Evolutionary conservation across 2,113 vertebrate species (phyloP), one percentile per base, ranked within the genome.

Genomic region (Egretta garzetta): DNA sequence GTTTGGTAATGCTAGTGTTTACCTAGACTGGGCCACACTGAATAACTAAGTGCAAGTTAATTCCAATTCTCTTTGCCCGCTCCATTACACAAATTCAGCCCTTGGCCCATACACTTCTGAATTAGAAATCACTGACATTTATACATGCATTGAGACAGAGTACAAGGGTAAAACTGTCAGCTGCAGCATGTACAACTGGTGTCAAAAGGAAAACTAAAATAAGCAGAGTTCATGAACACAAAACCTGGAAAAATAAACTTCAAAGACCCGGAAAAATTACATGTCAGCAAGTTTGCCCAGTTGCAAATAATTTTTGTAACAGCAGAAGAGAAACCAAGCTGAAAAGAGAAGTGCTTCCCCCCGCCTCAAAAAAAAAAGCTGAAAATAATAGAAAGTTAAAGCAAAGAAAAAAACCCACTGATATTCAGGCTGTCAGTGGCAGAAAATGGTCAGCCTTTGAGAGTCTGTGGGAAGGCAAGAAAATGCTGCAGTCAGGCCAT

Each of bases 161-260:
- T 43, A 35, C 20, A 26, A 23, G 41, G 30, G 26, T 56, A 39
- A 30, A 71, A 67, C 59, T 73, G 28, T 75, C 83, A 94, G 64
- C 56, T 76, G 47, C 45, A 88, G 20, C 35, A 33, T 68, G 55
- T 63, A 75, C n/a, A 71, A n/a, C 39, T 84, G 26, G 14, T 96
- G 56, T 92, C 49, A 83, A 73, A 96, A 92, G 22, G 32, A 18
- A 58, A 73, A 55, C n/a, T 74, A 72, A 83, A 92, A 75, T 68
- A 80, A 71, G 45, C 71, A 85, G 64, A 74, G 24, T 81, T 89
- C 75, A 45, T 76, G 41, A 92, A 50, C n/a, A 70, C 27, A 84
- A 90, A 90, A 80, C 32, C 63, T 93, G 55, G 62, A 83, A 95
- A 93, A 94, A 80, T 77, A 79, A 92, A 90, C 60, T 73, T 83